Percentiles rank a stretch among this genome's conserved stretches.
These are phyloP conservation scores for Periplaneta americana DNA, from an alignment of 1,140 invertebrate genomes.

Conservation along the genomic window DNA sequence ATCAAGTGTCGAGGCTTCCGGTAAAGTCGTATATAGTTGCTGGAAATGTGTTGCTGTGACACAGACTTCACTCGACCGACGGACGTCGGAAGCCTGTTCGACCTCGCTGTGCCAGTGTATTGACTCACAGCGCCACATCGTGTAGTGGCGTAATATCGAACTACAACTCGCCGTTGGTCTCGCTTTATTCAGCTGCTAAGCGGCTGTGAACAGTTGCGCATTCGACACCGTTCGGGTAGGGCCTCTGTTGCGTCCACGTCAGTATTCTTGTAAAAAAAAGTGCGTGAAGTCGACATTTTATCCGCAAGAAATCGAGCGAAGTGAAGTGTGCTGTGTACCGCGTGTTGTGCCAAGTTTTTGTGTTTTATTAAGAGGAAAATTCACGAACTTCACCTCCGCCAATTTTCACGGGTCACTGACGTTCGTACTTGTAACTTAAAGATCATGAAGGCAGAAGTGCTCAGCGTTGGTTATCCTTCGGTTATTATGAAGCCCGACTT, in stretches of 20 bases:
- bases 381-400: neutral
- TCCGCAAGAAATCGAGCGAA: too few relatives aligned
- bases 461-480: conserved; percentile 21
- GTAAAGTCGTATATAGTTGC: too few relatives aligned
- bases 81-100: too few relatives aligned
- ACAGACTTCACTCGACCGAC: too few relatives aligned
- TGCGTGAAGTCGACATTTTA: too few relatives aligned
- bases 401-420: neutral
- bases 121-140: neutral
- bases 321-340: too few relatives aligned
- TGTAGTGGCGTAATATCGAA: neutral
- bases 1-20: too few relatives aligned
- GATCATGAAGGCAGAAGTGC: conserved; percentile 1
- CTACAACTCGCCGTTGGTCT: neutral
- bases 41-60: too few relatives aligned
- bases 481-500: conserved; percentile 58
- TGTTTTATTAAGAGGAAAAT: neutral
- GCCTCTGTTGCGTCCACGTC: neutral
- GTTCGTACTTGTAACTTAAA: neutral
- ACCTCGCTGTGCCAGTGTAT: too few relatives aligned
- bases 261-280: neutral
- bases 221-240: neutral
- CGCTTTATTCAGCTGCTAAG: neutral
- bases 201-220: neutral
- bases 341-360: too few relatives aligned